Base-by-base conservation (phyloP, 2,888 invertebrate species). In the Tetranychus truncatus region DNA sequence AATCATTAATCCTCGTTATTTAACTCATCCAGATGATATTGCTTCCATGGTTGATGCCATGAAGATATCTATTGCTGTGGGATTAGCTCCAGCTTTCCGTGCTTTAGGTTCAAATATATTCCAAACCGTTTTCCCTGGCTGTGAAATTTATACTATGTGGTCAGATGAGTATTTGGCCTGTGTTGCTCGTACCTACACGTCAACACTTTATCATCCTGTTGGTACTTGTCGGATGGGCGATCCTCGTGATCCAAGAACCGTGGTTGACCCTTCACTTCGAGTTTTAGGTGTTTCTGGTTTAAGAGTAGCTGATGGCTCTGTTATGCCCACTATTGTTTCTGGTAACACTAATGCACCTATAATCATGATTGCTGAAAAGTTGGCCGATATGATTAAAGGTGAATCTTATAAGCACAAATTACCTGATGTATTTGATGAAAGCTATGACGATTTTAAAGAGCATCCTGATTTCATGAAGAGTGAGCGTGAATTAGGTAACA, bases 291-390 rank as follows among this genome's bases (percentile, higher is more conserved):
- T 92, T 0, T 84, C 87, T 75, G 89, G 90, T n/a, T 84, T 93
- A 46, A 85, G 92, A 78, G 90, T 92, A 21, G 88, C 91, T 79
- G 92, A 92, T 81, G 91, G 91, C 46, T 90, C 91, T 80, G 88
- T 92, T 78, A 92, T 92, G 91, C 92, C 92, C 0, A 89, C 89
- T 1, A 90, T 92, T 79, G 88, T 88, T 55, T 91, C 91, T 81
- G 92, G 92, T 9, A 92, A 93, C 81, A 92, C 92, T 1, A 92
- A 92, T 82, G 92, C 92, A 0, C 91, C 92, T 0, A 88, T 89
- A n/a, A 91, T 92, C 74, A 92, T 92, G 92, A 90, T 92, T 65
- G 92, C 88, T 0, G 92, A 93, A 81, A 92, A 91, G n/a, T n/a
- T 72, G n/a, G n/a, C 45, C 15, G 72, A 72, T 72, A 45, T 72